A percentile compares a stretch with the other conserved stretches of the same genome.
These are phyloP conservation scores for Sisor rabdophorus DNA, from an alignment of 2,113 vertebrate genomes.

Conservation along the genomic window DNA sequence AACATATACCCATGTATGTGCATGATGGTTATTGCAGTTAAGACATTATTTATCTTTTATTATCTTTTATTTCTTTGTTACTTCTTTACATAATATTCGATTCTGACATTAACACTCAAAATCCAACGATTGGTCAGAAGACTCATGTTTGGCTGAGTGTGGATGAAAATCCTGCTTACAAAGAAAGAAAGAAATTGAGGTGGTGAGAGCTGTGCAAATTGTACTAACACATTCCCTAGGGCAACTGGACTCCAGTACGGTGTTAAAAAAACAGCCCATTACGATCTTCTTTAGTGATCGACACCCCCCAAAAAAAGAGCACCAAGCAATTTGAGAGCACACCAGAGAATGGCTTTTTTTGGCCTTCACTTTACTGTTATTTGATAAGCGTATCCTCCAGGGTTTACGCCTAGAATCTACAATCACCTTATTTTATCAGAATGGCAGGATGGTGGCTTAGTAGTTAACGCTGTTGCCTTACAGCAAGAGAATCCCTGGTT, in stretches of 20 bases:
- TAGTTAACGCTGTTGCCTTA: no score
- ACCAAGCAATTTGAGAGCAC: background rate
- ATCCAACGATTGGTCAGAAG: background rate
- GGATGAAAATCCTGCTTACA: background rate
- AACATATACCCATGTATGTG: background rate
- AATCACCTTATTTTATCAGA: background rate
- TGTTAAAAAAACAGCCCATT: background rate
- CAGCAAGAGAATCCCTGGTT: no score
- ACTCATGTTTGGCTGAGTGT: background rate
- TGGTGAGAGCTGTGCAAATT: background rate
- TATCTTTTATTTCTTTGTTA: background rate
- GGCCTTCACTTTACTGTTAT: background rate
- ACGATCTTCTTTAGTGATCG: background rate
- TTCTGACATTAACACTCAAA: background rate
- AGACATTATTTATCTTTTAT: background rate
- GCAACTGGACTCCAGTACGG: background rate
- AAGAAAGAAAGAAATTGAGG: background rate
- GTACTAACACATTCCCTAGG: background rate
- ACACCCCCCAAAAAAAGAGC: slow-evolving; percentile 4
- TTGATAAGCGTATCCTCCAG: background rate
- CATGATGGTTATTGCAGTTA: background rate
- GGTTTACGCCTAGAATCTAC: background rate
- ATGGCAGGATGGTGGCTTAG: no score
- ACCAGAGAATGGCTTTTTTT: background rate
- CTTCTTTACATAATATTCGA: background rate